Evolutionary conservation across 2,113 vertebrate genomes (phyloP), one percentile per base, ranked within the genome.

Genomic region (Limanda limanda): DNA sequence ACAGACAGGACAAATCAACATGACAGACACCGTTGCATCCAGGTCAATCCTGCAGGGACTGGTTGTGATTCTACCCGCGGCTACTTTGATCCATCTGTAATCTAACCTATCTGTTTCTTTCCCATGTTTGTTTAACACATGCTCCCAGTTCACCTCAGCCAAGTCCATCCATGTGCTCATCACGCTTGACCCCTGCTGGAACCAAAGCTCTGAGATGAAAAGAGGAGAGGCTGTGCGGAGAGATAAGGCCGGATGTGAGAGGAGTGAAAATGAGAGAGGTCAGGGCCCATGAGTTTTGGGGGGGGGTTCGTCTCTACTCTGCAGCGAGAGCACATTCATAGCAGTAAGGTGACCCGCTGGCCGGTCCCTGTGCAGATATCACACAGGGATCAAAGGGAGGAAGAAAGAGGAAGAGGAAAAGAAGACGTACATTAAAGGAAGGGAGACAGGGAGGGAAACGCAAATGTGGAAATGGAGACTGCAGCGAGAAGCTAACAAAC

Each of bases 191-290:
- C 62, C 57, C 71, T 65, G 56, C 79, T 82, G 68, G 68, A 64
- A 18, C 15, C 68, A 62, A 64, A 76, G 66, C 75, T 58, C 55
- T 48, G 27, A 82, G 84, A 89, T 85, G 78, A 90, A 83, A 87
- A 68, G 54, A 72, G 66, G 9, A 12, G 25, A 57, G 75, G 23
- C 73, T 88, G 88, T 78, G 75, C 23, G 68, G n/a, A n/a, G 51
- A 86, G 83, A 88, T 87, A 91, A 87, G 75, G 42, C 48, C 57
- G 24, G 47, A 68, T 47, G 47, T 58, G 66, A 79, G 20, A 78
- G 24, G 57, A 47, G 63, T 51, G 48, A 71, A 21, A 59, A 65
- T 69, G 67, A 64, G 56, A 42, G 76, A 77, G 79, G 81, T 84
- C 63, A 78, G 59, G 56, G 55, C 48, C 56, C 21, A 37, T 7